Conservation (phyloP, 2,888 invertebrate genomes). For the Agrochola circellaris region DNA sequence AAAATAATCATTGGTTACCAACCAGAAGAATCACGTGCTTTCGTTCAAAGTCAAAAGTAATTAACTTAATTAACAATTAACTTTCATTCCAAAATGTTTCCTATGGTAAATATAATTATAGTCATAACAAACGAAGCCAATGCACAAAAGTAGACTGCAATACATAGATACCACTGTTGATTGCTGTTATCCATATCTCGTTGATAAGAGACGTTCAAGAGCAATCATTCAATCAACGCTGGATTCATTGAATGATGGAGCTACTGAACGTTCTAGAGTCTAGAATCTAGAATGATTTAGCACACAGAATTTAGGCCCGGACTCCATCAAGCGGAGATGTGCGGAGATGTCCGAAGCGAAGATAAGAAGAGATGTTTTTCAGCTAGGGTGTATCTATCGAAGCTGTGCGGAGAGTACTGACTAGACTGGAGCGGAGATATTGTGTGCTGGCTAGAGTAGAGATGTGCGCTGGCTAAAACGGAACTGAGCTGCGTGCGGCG, state of each 20-base stretch:
- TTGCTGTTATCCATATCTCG: not conserved
- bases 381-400: no score
- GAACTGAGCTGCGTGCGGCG: no score
- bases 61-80: no score
- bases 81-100: no score
- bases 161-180: not conserved
- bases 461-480: no score
- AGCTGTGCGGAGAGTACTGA: no score
- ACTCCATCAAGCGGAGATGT: no score
- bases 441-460: no score
- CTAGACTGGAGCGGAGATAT: no score
- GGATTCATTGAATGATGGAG: constrained; percentile 23
- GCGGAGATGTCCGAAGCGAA: no score
- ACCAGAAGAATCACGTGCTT: not conserved
- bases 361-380: no score
- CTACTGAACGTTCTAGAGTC: not conserved
- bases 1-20: not conserved
- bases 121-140: not conserved
- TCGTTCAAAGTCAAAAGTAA: not conserved
- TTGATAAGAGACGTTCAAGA: not conserved
- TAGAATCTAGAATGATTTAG: not conserved
- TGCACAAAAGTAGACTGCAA: not conserved
- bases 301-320: not conserved
- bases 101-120: not conserved
- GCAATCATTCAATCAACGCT: constrained; percentile 29